phyloP scores from a whole-genome alignment of 2,888 invertebrate species.

The Baronia brevicornis region DNA sequence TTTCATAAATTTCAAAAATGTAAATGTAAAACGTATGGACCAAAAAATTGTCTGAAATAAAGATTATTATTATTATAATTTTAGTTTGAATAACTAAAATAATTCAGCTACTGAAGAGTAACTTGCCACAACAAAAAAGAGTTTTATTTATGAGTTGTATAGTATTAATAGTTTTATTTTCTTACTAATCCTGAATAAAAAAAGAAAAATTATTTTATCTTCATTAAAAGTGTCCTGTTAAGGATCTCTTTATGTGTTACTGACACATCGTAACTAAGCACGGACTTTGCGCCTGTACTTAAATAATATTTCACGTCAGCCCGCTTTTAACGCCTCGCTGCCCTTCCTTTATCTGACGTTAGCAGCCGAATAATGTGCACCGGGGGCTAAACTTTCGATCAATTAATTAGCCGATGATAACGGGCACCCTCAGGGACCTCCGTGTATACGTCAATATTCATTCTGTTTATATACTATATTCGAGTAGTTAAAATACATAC shows the following conservation, averaged over 20 bases:
- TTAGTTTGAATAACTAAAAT: no score
- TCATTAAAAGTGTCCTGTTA: constrained; percentile 69
- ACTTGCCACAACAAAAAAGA: no score
- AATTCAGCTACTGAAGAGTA: no score
- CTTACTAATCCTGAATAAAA: constrained; percentile 69
- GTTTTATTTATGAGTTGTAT: no score
- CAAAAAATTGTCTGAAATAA: no score
- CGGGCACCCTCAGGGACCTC: constrained; percentile 44
- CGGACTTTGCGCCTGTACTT: constrained; percentile 61
- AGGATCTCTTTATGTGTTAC: constrained; percentile 67
- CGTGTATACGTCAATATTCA: constrained; percentile 32
- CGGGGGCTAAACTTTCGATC: constrained; percentile 70
- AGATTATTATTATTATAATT: no score
- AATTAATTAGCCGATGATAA: constrained; percentile 71
- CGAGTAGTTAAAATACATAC: no score
- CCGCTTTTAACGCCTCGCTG: constrained; percentile 64
- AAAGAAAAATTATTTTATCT: constrained; percentile 70
- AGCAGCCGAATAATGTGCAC: constrained; percentile 67
- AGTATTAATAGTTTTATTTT: no score
- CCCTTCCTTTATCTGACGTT: constrained; percentile 64
- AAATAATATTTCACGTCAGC: constrained; percentile 69
- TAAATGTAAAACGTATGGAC: no score
- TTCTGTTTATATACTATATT: not conserved
- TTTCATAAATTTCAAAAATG: no score
- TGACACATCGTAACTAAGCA: constrained; percentile 64